Base-by-base conservation (phyloP, 2,797 vertebrate genomes). In the Crenichthys baileyi region DNA sequence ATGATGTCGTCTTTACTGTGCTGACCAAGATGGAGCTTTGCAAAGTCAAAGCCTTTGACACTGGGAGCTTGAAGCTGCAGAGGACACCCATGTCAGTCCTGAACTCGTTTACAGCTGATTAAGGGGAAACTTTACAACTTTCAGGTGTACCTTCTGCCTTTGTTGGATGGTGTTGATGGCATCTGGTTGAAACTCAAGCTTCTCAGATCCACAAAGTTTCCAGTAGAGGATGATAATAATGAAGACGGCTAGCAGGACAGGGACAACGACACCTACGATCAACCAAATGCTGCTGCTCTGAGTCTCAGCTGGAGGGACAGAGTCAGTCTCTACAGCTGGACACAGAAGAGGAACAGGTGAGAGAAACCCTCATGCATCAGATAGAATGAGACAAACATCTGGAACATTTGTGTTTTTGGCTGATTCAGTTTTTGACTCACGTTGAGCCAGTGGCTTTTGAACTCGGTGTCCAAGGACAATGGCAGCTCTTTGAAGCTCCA, bases 31-130 rank as follows among this genome's bases (percentile, higher is more conserved):
- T 99, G 98, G 68, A 99, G 97, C 91, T 99, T 99, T 20, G 98
- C 98, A 79, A 99, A 99, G 91, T 99, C 98, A 75, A 99, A 99
- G 73, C 98, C 98, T 93, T 99, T 99, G 70, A 99, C 98, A 0
- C 96, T 99, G 53, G 98, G 98, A 53, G 97, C 97, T 94, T 99
- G 98, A 79, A 99, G 95, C 98, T 99, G 75, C 46, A 82, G 72
- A 82, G 53, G 46, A 88, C 50, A 85, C 2, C 13, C 24, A 20
- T 11, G 51, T 72, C 72, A 67, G 71, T 9, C n/a, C 20, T 56
- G 1, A 70, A 70, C n/a, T 41, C 5, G 13, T 1, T 15, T 7
- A 8, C 4, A 24, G 13, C 41, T 29, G 1, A 5, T 0, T 29
- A 53, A 61, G 60, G 29, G 22, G 44, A 24, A 0, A 72, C 1